phyloP scores from a whole-genome alignment of 2,888 invertebrate genomes.

The Zonitis immaculata region DNA sequence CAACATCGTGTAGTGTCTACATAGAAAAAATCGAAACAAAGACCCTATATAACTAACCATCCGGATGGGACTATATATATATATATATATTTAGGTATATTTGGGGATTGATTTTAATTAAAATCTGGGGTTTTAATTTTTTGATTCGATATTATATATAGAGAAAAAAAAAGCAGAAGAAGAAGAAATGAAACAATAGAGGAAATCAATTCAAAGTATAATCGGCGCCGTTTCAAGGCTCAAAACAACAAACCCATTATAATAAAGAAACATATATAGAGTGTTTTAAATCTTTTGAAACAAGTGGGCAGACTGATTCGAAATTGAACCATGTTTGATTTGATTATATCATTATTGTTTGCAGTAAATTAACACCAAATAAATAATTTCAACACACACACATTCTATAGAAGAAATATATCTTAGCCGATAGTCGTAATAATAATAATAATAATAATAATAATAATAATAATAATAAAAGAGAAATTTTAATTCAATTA shows the following conservation, averaged over 20 bases:
- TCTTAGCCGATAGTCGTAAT: no score
- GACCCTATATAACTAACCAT: not conserved
- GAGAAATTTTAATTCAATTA: not conserved
- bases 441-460: not conserved
- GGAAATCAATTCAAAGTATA: not conserved
- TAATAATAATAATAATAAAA: not conserved
- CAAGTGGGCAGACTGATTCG: conserved; percentile 2
- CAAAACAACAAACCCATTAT: not conserved
- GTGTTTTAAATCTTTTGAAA: not conserved
- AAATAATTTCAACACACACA: conserved; percentile 1
- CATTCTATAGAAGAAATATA: not conserved
- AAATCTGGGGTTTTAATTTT: not conserved
- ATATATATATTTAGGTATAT: no score
- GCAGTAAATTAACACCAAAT: conserved; percentile 2
- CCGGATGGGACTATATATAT: not conserved
- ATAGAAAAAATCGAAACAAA: not conserved
- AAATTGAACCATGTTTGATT: conserved; percentile 1
- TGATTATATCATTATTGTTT: conserved; percentile 2
- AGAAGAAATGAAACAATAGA: not conserved
- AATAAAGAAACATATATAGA: no score
- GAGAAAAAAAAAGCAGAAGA: no score
- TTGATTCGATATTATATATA: not conserved
- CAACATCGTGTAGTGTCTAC: no score
- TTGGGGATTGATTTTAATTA: not conserved
- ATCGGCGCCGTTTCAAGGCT: conserved; percentile 1